These are phyloP conservation scores for Hiodon alosoides DNA, from an alignment of 2,113 vertebrate genomes.

Conservation along the genomic window DNA sequence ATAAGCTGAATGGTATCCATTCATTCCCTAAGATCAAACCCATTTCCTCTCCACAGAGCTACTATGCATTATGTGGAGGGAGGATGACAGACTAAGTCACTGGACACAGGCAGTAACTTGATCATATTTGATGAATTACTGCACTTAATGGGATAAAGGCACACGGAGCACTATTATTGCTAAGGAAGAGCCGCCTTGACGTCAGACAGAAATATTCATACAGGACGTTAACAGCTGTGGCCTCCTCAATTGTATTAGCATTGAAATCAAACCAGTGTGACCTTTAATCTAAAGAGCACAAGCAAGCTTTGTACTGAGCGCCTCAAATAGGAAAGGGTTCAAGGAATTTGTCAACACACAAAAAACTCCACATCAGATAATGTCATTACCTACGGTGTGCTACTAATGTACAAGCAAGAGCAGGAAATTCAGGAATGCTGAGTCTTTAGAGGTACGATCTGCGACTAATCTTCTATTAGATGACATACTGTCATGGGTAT, in stretches of 20 bases:
- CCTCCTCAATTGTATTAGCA: conserved; percentile 30
- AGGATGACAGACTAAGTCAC: conserved; percentile 25
- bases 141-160: conserved; percentile 52
- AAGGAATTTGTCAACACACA: too few species aligned
- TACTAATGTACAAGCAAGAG: too few species aligned
- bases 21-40: conserved; percentile 52
- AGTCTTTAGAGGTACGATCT: too few species aligned
- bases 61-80: conserved; percentile 26
- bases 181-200: conserved; percentile 29
- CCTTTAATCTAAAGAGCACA: conserved; percentile 17
- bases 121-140: conserved; percentile 51
- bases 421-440: too few species aligned
- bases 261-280: conserved; percentile 41
- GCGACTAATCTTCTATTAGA: too few species aligned
- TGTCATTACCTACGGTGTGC: too few species aligned
- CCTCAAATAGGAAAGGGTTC: too few species aligned
- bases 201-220: conserved; percentile 18
- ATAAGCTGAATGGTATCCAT: conserved; percentile 54
- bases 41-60: conserved; percentile 47
- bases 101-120: conserved; percentile 25
- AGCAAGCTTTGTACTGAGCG: too few species aligned
- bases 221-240: not conserved
- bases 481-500: not conserved
- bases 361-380: too few species aligned
- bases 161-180: conserved; percentile 33